Evolutionary conservation across 2,888 invertebrate species (phyloP).

Genomic region (Drosophila infuscata): DNA sequence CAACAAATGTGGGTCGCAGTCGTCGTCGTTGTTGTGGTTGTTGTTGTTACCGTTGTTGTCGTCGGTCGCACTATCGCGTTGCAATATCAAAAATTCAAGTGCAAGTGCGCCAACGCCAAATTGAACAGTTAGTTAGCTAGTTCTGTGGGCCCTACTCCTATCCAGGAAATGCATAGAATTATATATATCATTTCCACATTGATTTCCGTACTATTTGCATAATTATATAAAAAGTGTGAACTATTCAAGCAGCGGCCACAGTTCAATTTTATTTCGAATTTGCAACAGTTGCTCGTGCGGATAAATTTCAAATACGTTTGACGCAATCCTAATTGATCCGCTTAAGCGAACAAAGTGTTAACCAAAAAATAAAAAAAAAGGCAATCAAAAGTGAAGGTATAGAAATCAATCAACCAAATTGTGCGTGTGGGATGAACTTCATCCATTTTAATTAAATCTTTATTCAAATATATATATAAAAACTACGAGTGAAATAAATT

Average conservation of each 20-base stretch:
- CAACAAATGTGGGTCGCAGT: constrained; percentile 76
- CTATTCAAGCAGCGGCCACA: constrained; percentile 28
- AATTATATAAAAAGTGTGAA: constrained; percentile 42
- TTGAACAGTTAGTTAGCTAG: constrained; percentile 7
- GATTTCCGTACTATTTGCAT: constrained; percentile 49
- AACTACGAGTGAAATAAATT: background rate
- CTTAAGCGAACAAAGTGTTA: constrained; percentile 43
- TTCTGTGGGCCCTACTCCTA: constrained; percentile 58
- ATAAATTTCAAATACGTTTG: constrained; percentile 49
- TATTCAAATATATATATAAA: too few relatives aligned
- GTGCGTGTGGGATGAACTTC: background rate
- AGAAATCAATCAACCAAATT: background rate
- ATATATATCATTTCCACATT: constrained; percentile 33
- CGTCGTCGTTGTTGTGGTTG: constrained; percentile 5
- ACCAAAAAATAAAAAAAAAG: background rate
- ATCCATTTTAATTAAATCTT: background rate
- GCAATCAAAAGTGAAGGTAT: constrained; percentile 21
- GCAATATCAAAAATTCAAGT: constrained; percentile 57
- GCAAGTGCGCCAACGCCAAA: constrained; percentile 59
- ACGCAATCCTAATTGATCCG: constrained; percentile 46
- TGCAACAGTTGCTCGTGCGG: constrained; percentile 70
- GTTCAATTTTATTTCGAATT: constrained; percentile 20
- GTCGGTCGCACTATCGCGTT: constrained; percentile 30
- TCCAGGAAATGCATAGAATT: constrained; percentile 51
- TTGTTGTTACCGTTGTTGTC: constrained; percentile 11